These are phyloP conservation scores for Callopanchax toddi DNA, from an alignment of 2,113 vertebrate genomes.

Conservation along the genomic window DNA sequence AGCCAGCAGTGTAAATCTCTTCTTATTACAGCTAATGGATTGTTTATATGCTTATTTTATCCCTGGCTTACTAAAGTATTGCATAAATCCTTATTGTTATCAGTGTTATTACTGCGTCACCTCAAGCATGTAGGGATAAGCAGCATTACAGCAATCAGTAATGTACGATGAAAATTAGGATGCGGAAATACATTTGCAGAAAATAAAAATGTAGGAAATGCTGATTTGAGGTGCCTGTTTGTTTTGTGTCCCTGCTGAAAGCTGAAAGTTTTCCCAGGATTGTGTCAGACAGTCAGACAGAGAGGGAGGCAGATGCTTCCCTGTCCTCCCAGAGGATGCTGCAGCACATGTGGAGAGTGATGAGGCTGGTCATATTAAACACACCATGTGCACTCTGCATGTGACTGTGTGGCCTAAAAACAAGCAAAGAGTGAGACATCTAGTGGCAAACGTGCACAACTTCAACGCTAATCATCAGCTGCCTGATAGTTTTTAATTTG, in stretches of 20 bases:
- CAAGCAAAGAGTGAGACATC: conserved; percentile 61
- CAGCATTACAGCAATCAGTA: conserved; percentile 16
- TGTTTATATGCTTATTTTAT: conserved; percentile 49
- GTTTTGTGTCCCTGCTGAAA: conserved; percentile 40
- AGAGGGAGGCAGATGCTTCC: conserved; percentile 75
- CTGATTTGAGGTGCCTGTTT: conserved; percentile 24
- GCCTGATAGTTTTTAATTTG: conserved; percentile 10
- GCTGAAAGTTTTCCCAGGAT: conserved; percentile 67
- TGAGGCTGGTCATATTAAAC: conserved; percentile 79
- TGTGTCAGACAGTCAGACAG: conserved; percentile 65
- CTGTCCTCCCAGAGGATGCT: conserved; percentile 74
- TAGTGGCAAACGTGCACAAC: conserved; percentile 53
- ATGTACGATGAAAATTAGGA: conserved; percentile 24
- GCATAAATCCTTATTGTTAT: conserved; percentile 38
- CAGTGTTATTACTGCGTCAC: conserved; percentile 36
- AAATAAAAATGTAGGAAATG: conserved; percentile 15
- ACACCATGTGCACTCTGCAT: conserved; percentile 79
- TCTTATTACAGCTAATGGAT: conserved; percentile 56
- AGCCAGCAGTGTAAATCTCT: conserved; percentile 36
- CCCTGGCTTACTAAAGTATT: conserved; percentile 10
- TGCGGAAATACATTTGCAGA: conserved; percentile 21
- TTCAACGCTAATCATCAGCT: conserved; percentile 32
- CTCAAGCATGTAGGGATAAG: conserved; percentile 32
- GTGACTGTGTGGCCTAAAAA: conserved; percentile 54
- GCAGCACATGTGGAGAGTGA: conserved; percentile 71